Evolutionary conservation across 2,797 vertebrate genomes (phyloP).

Genomic region (Chrysocyon brachyurus): DNA sequence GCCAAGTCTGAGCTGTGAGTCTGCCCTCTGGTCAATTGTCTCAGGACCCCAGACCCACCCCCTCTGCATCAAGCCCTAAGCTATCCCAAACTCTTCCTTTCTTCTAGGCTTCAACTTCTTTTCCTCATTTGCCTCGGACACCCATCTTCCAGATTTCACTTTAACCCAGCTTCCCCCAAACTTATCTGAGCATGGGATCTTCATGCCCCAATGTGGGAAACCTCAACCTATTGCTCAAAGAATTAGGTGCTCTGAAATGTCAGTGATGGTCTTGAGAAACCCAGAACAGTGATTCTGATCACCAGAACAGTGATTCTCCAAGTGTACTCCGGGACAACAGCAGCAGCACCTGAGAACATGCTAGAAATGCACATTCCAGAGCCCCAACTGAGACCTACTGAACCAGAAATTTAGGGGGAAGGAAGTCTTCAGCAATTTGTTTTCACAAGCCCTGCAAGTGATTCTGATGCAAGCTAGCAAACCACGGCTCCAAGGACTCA

Average conservation of each 20-base stretch:
- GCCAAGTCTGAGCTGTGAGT: not conserved
- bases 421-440: not conserved
- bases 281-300: not conserved
- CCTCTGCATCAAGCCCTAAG: not conserved
- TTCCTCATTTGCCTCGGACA: not conserved
- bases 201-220: not conserved
- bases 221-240: not conserved
- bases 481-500: not conserved
- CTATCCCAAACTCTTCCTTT: not conserved
- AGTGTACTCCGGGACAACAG: not conserved
- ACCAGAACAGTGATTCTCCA: not conserved
- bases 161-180: not conserved
- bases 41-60: not conserved
- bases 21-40: not conserved
- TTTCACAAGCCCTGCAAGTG: not conserved
- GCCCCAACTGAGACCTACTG: not conserved
- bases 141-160: not conserved
- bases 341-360: not conserved
- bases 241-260: not conserved
- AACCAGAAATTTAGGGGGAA: not conserved
- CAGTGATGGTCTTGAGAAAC: not conserved
- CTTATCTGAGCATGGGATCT: not conserved
- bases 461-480: not conserved
- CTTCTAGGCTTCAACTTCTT: not conserved
- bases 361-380: conserved; percentile 6